Evolutionary conservation across 2,797 vertebrate genomes (phyloP).

Genomic region (Catamblyrhynchus diadema): DNA sequence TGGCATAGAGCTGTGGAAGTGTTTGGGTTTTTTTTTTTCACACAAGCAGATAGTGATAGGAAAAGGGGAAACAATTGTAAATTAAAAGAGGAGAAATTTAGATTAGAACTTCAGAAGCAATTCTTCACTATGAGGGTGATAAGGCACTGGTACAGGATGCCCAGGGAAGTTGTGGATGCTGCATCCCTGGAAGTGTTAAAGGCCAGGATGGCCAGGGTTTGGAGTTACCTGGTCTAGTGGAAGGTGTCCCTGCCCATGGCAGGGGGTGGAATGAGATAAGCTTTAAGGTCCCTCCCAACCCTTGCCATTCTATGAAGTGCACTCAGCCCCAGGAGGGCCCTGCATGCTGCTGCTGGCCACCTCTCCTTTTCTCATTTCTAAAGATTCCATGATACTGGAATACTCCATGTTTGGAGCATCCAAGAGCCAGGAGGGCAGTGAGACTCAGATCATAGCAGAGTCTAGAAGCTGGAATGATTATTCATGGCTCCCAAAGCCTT

Average conservation of each 20-base stretch:
- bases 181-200: neutral
- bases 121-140: neutral
- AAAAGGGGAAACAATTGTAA: neutral
- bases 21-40: neutral
- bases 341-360: neutral
- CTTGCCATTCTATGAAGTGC: neutral
- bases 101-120: neutral
- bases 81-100: neutral
- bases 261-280: neutral
- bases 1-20: neutral
- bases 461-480: neutral
- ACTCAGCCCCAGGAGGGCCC: neutral
- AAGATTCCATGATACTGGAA: neutral
- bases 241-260: neutral
- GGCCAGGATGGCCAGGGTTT: neutral
- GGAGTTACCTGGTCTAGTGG: neutral
- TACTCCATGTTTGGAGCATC: neutral
- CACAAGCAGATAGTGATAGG: neutral
- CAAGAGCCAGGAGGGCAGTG: neutral
- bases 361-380: neutral
- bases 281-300: neutral
- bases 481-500: neutral
- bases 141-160: neutral
- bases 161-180: neutral
- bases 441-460: rapidly evolving